Percentiles rank a stretch among this genome's conserved stretches.
Conservation (phyloP, 2,113 vertebrate species). For the Pygoscelis adeliae region DNA sequence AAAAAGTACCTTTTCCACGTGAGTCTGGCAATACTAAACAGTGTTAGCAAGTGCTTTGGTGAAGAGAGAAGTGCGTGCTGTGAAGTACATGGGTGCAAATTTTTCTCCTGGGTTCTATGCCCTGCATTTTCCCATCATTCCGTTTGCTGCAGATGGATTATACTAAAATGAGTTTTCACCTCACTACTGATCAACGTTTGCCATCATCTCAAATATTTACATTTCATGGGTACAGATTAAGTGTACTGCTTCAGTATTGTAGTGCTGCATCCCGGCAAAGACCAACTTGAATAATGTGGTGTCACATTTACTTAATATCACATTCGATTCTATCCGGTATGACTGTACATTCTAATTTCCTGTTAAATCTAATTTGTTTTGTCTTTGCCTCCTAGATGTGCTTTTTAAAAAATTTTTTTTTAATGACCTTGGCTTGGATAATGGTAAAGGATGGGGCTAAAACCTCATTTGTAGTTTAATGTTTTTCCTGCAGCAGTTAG, state of each 20-base stretch:
- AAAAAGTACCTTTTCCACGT: neutral
- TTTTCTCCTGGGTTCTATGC: neutral
- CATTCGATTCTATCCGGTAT: neutral
- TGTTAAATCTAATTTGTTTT: conserved; percentile 17
- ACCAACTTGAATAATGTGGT: neutral
- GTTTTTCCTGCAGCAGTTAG: neutral
- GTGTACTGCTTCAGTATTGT: neutral
- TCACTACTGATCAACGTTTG: neutral
- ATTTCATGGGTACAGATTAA: neutral
- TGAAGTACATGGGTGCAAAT: neutral
- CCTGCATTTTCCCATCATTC: neutral
- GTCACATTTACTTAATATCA: neutral
- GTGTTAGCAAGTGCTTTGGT: neutral
- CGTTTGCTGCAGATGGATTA: neutral
- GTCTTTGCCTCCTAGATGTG: neutral
- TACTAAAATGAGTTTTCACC: neutral
- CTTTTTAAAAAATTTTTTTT: neutral
- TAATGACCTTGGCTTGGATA: neutral
- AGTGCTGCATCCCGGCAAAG: neutral
- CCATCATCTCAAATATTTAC: neutral
- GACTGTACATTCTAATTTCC: neutral
- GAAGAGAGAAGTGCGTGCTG: neutral
- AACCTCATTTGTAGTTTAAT: neutral
- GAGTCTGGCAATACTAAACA: neutral
- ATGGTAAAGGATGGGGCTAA: neutral